Evolutionary conservation across 1,140 invertebrate species (phyloP).

Genomic region (Halesus radiatus): DNA sequence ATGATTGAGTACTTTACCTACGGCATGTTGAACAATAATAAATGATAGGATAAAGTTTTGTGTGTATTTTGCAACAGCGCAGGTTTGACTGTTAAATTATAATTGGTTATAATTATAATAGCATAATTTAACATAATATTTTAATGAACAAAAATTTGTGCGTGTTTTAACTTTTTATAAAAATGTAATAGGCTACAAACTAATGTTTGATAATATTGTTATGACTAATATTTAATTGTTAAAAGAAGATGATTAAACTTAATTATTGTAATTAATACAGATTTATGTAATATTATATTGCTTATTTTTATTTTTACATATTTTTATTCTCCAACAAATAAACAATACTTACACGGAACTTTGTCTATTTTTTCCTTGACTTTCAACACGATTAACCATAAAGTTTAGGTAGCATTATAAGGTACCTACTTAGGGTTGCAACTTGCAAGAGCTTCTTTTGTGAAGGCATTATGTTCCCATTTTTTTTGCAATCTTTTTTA

Average conservation of each 20-base stretch:
- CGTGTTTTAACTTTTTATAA: slow-evolving; percentile 29
- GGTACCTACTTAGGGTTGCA: too few relatives aligned
- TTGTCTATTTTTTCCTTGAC: slow-evolving; percentile 7
- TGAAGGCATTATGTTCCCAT: too few relatives aligned
- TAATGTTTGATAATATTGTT: slow-evolving; percentile 30
- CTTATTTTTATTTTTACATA: slow-evolving; percentile 45
- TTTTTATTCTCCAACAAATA: slow-evolving; percentile 44
- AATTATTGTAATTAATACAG: slow-evolving; percentile 45
- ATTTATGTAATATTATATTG: slow-evolving; percentile 40
- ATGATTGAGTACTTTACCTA: too few relatives aligned
- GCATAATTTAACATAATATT: slow-evolving; percentile 23
- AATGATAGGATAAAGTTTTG: not conserved
- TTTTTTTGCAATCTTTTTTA: too few relatives aligned
- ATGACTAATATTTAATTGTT: slow-evolving; percentile 39
- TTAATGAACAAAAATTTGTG: slow-evolving; percentile 43
- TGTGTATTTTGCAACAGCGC: slow-evolving; percentile 15
- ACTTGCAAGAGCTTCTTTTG: too few relatives aligned
- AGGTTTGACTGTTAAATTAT: slow-evolving; percentile 19
- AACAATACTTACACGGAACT: slow-evolving; percentile 14
- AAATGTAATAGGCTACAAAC: slow-evolving; percentile 19
- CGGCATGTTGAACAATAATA: too few relatives aligned
- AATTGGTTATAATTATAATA: slow-evolving; percentile 2
- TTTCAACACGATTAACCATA: not conserved
- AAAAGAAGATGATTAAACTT: slow-evolving; percentile 36
- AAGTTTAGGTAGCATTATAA: not conserved